A percentile compares a stretch with the other conserved stretches of the same genome.
Evolutionary conservation across 2,888 invertebrate species (phyloP).

Genomic region (Hyles lineata): DNA sequence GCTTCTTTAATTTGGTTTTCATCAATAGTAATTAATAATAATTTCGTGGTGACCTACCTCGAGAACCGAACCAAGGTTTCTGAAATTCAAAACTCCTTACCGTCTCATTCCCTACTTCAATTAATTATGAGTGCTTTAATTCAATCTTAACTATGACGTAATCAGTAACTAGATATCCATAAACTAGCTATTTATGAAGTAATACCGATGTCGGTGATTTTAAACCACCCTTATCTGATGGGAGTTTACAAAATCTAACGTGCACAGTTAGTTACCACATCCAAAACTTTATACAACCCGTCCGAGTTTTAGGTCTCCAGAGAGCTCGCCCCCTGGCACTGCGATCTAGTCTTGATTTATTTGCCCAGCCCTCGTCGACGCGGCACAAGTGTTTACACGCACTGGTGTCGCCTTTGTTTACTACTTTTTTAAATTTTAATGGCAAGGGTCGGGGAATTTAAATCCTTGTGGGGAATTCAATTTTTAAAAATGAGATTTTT

Average conservation of each 20-base stretch:
- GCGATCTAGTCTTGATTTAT: conserved; percentile 71
- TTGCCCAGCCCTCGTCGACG: conserved; percentile 49
- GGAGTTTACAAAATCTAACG: neutral
- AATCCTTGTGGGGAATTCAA: conserved; percentile 16
- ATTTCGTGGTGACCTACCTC: too few species aligned
- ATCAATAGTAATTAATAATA: too few species aligned
- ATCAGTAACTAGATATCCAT: too few species aligned
- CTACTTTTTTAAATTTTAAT: conserved; percentile 38
- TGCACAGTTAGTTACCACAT: conserved; percentile 34
- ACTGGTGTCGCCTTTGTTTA: conserved; percentile 43
- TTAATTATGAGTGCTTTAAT: too few species aligned
- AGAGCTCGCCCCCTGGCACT: conserved; percentile 53
- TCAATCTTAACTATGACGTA: too few species aligned
- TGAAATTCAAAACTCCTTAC: too few species aligned
- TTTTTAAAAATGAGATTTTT: conserved; percentile 26
- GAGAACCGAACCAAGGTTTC: too few species aligned
- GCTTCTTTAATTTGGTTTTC: too few species aligned
- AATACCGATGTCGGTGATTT: too few species aligned
- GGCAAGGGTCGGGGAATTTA: conserved; percentile 26
- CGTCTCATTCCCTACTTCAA: too few species aligned
- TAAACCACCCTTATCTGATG: too few species aligned
- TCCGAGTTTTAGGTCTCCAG: conserved; percentile 50
- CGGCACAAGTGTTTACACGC: conserved; percentile 38
- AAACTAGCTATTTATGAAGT: too few species aligned
- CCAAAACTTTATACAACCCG: conserved; percentile 32